phyloP scores from a whole-genome alignment of 2,113 vertebrate genomes.

The Lipophrys pholis region DNA sequence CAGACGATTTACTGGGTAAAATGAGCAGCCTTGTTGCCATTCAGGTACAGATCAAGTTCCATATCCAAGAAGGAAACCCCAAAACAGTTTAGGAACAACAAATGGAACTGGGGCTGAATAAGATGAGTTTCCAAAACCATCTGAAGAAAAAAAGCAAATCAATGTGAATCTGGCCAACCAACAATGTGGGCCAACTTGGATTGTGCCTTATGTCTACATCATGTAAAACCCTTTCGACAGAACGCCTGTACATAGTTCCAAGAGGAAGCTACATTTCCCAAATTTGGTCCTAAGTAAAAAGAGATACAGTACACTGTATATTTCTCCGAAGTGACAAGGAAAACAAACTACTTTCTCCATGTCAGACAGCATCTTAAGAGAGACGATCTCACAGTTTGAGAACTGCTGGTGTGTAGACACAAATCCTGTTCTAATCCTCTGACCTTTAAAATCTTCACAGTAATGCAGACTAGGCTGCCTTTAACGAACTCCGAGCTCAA shows the following conservation, averaged over 20 bases:
- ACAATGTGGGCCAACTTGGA: not conserved
- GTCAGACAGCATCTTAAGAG: not conserved
- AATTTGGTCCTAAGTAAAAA: not conserved
- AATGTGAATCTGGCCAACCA: too few species aligned
- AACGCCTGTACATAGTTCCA: not conserved
- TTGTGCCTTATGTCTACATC: not conserved
- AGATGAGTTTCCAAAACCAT: too few species aligned
- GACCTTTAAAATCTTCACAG: constrained; percentile 43
- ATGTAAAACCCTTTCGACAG: not conserved
- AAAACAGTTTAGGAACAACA: too few species aligned
- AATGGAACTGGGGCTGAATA: too few species aligned
- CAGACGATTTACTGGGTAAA: too few species aligned
- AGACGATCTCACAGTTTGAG: constrained; percentile 23
- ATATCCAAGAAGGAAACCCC: too few species aligned
- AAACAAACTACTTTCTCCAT: not conserved
- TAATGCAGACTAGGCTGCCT: constrained; percentile 23
- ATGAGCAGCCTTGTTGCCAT: too few species aligned
- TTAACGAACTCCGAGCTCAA: constrained; percentile 26
- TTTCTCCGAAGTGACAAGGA: not conserved
- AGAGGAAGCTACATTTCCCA: not conserved
- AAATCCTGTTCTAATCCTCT: constrained; percentile 29
- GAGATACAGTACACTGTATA: not conserved
- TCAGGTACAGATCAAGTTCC: too few species aligned
- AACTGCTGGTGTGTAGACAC: constrained; percentile 14
- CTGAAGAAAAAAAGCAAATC: too few species aligned